A percentile compares a stretch with the other conserved stretches of the same genome.
phyloP scores from a whole-genome alignment of 2,888 invertebrate species.

The Calliscelio sp. region DNA sequence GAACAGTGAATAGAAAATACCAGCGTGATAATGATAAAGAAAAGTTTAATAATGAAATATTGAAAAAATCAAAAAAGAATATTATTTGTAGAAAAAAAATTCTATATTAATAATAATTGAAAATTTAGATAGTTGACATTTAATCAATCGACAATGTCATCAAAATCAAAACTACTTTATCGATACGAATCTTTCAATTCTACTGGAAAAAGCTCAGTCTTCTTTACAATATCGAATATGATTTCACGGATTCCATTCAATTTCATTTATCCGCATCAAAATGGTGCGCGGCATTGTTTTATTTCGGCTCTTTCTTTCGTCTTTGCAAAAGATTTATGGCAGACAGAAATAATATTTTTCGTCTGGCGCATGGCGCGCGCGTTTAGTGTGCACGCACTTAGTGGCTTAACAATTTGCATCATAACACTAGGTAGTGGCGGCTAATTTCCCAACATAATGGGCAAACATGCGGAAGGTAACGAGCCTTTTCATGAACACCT shows the following conservation, averaged over 20 bases:
- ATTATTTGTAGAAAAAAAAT: too few relatives aligned
- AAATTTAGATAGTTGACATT: too few relatives aligned
- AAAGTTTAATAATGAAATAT: too few relatives aligned
- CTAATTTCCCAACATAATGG: constrained; percentile 73
- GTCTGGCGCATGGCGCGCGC: background rate
- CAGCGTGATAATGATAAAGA: too few relatives aligned
- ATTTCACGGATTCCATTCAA: background rate
- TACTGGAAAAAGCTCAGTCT: too few relatives aligned
- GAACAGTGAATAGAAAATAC: too few relatives aligned
- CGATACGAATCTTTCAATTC: too few relatives aligned
- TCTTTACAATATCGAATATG: background rate
- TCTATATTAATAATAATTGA: too few relatives aligned
- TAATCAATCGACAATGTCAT: too few relatives aligned
- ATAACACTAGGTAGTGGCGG: constrained; percentile 61
- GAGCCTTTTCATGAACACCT: constrained; percentile 59
- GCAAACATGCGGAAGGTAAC: constrained; percentile 55
- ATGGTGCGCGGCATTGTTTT: background rate
- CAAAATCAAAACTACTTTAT: too few relatives aligned
- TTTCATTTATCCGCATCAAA: background rate
- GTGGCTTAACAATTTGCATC: constrained; percentile 65
- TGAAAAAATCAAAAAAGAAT: too few relatives aligned
- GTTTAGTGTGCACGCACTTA: background rate
- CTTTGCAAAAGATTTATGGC: constrained; percentile 2
- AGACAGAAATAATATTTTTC: background rate
- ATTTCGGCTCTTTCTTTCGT: background rate